Conservation (phyloP, 2,888 invertebrate genomes). For the Sminthurinus aureus region DNA sequence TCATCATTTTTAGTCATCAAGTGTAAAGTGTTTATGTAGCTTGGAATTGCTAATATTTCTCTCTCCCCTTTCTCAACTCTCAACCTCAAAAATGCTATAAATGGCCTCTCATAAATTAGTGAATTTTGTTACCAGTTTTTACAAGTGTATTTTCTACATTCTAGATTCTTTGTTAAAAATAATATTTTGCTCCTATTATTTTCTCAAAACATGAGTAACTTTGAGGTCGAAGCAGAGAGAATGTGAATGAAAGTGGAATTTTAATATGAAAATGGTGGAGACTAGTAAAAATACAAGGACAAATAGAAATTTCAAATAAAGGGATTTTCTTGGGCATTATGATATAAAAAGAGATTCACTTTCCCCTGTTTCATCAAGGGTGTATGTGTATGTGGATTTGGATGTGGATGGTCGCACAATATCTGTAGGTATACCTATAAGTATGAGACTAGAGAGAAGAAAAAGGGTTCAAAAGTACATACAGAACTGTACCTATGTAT, state of each 20-base stretch:
- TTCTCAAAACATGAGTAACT: not conserved
- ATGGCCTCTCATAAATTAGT: conserved; percentile 9
- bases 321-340: too few relatives aligned
- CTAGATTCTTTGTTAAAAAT: not conserved
- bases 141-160: not conserved
- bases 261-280: too few relatives aligned
- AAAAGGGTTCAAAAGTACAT: not conserved
- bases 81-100: conserved; percentile 38
- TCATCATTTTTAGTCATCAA: too few relatives aligned
- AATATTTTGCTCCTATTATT: too few relatives aligned
- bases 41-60: conserved; percentile 30
- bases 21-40: conserved; percentile 1
- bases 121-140: not conserved
- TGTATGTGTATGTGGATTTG: not conserved
- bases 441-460: not conserved
- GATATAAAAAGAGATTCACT: too few relatives aligned
- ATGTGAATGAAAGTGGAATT: too few relatives aligned
- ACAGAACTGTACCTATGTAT: not conserved
- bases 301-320: too few relatives aligned
- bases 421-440: not conserved
- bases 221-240: too few relatives aligned
- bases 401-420: not conserved
- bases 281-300: too few relatives aligned
- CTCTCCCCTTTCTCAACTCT: conserved; percentile 11
- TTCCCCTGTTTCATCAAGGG: not conserved